A percentile compares a stretch with the other conserved stretches of the same genome.
Conservation (phyloP, 2,113 vertebrate species). For the Galemys pyrenaicus region DNA sequence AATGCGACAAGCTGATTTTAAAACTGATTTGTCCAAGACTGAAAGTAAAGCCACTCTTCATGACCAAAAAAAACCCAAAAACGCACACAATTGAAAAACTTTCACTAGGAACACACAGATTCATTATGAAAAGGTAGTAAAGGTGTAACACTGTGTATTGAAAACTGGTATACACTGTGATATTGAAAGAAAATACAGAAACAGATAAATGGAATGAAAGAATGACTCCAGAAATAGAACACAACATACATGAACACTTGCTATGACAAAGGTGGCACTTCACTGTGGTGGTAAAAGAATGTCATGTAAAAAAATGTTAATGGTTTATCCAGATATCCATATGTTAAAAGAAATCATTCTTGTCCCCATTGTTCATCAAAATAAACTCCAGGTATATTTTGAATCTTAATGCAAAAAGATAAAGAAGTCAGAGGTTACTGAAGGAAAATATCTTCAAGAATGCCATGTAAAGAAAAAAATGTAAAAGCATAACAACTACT, state of each 20-base stretch:
- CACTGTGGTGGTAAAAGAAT: not conserved
- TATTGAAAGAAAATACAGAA: not conserved
- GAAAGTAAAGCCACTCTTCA: not conserved
- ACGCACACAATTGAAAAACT: not conserved
- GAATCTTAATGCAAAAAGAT: not conserved
- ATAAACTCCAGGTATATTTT: not conserved
- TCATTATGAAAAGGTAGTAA: not conserved
- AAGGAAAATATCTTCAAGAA: not conserved
- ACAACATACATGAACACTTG: not conserved
- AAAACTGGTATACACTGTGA: too few relatives aligned
- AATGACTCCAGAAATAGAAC: not conserved
- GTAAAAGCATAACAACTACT: not conserved
- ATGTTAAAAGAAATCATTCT: not conserved
- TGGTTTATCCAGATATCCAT: not conserved
- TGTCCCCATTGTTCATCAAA: not conserved
- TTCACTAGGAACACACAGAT: not conserved
- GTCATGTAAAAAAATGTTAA: not conserved
- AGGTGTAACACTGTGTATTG: too few relatives aligned
- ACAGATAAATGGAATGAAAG: not conserved
- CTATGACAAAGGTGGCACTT: not conserved
- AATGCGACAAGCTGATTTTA: not conserved
- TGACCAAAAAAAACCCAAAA: not conserved
- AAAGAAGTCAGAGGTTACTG: not conserved
- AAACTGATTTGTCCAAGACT: not conserved
- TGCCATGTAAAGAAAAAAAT: not conserved